Base-by-base conservation (phyloP, 2,797 vertebrate genomes). In the Peromyscus melanophrys region DNA sequence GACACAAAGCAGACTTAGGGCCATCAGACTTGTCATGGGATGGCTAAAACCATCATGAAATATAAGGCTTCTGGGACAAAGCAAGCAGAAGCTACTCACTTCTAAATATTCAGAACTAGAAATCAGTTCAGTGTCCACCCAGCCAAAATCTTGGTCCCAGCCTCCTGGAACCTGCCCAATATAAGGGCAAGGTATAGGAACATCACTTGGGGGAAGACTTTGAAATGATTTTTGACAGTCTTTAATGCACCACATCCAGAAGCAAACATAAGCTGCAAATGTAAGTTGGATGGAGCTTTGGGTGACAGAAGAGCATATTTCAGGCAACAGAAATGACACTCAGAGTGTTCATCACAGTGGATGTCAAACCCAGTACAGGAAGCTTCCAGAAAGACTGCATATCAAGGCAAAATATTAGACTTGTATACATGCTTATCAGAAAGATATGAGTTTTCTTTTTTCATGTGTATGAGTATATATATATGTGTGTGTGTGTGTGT, bases 371-470 rank as follows among this genome's bases (percentile, higher is more conserved):
- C 12, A 89, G 27, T 16, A 6, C 0, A 9, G 1, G 0, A 46
- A 61, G 19, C 27, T 55, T 80, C 63, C 5, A 17, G 52, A 46
- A 59, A 49, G 1, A 40, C 43, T 0, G 0, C 3, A 10, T 0
- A 34, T 14, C 1, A 14, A 93, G 12, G 25, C 40, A 0, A 76
- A 43, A 46, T 31, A 59, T 83, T 57, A 85, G 25, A 63, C 43
- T 43, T 83, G 4, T 9, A 85, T 34, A 49, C 49, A 25, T 49
- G 21, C 12, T 25, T 52, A 25, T 85, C 21, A 69, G 13, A 49
- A 85, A 85, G 67, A 23, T 84, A 65, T 34, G 17, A 46, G 29
- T 23, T 49, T 84, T 67, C 31, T 31, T 46, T 34, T 34, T 25
- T 49, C 49, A 67, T 67, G 63, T 65, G 6, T 67, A 23, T 9